A percentile compares a stretch with the other conserved stretches of the same genome.
Conservation (phyloP, 2,888 invertebrate genomes). For the Pristionchus entomophagus region DNA sequence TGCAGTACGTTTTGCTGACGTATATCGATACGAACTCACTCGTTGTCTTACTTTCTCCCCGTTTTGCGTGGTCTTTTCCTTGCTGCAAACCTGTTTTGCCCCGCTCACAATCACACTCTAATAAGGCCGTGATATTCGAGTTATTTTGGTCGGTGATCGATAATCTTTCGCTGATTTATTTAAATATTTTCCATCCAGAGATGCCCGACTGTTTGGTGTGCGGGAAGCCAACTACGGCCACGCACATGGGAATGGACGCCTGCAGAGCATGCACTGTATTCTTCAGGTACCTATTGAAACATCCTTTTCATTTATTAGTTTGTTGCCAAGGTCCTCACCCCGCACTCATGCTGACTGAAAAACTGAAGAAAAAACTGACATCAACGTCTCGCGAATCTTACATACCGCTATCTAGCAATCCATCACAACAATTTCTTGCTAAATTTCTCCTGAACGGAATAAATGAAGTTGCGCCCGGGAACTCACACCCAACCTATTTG, state of each 20-base stretch:
- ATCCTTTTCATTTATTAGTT: background rate
- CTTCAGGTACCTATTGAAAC: background rate
- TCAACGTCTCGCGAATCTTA: no score
- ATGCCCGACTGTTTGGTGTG: conserved; percentile 32
- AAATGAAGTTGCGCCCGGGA: no score
- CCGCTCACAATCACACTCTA: no score
- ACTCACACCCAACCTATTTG: no score
- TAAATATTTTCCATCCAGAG: background rate
- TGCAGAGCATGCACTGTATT: conserved; percentile 42
- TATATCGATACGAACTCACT: background rate
- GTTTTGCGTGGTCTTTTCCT: no score
- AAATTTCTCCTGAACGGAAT: no score
- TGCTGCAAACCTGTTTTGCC: no score
- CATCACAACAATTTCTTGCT: no score
- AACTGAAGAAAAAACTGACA: no score
- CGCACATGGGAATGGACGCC: conserved; percentile 41
- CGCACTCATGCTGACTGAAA: background rate
- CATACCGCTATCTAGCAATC: no score
- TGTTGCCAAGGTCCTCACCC: background rate
- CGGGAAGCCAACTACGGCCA: background rate
- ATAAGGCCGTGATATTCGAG: background rate
- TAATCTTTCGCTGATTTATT: background rate
- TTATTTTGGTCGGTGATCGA: background rate
- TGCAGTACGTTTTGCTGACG: background rate
- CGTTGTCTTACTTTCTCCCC: background rate